Evolutionary conservation across 2,888 invertebrate genomes (phyloP).

Genomic region (Baccha elongata): DNA sequence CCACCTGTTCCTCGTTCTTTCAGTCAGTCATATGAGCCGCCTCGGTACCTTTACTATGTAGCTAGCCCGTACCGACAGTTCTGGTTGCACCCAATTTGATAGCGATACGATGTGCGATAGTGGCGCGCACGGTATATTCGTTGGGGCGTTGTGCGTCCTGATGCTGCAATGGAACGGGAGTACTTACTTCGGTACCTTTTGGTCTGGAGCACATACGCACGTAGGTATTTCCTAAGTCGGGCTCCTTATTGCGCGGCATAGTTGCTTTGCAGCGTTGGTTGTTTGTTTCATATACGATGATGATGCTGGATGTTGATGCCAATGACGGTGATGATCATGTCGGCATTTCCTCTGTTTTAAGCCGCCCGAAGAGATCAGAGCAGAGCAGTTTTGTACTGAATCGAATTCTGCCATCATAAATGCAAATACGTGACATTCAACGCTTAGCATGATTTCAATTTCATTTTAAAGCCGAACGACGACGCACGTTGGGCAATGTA

Average conservation of each 20-base stretch:
- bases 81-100: slow-evolving; percentile 74
- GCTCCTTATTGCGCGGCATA: slow-evolving; percentile 36
- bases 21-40: slow-evolving; percentile 29
- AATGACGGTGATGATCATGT: slow-evolving; percentile 68
- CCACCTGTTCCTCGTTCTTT: slow-evolving; percentile 5
- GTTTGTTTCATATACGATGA: slow-evolving; percentile 7
- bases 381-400: slow-evolving; percentile 69
- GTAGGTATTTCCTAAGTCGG: slow-evolving; percentile 60
- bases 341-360: slow-evolving; percentile 60
- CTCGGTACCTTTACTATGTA: slow-evolving; percentile 2
- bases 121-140: slow-evolving; percentile 47
- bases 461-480: slow-evolving; percentile 58
- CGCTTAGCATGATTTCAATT: slow-evolving; percentile 72
- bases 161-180: neutral
- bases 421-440: slow-evolving; percentile 74
- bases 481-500: neutral
- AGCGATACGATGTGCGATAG: slow-evolving; percentile 68
- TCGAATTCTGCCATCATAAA: slow-evolving; percentile 74
- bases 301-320: slow-evolving; percentile 45
- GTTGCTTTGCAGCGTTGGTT: neutral
- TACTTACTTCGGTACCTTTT: slow-evolving; percentile 33
- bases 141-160: slow-evolving; percentile 68
- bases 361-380: slow-evolving; percentile 71
- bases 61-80: slow-evolving; percentile 36
- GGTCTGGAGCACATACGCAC: slow-evolving; percentile 62